These are phyloP conservation scores for Ceramica pisi DNA, from an alignment of 2,888 invertebrate genomes.

Conservation along the genomic window DNA sequence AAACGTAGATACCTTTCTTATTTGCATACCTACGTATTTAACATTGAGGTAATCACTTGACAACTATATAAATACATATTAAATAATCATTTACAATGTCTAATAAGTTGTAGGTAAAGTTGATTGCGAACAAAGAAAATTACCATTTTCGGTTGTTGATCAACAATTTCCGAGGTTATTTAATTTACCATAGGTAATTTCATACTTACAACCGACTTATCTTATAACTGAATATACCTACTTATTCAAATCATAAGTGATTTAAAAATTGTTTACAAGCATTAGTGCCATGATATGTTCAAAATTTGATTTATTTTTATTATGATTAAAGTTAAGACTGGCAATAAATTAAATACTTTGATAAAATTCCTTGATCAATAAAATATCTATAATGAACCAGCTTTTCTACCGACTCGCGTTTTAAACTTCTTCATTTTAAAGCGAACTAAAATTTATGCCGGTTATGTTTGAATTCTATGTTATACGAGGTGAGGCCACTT, in stretches of 20 bases:
- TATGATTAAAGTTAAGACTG: not conserved
- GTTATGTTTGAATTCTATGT: too few species aligned
- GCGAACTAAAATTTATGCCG: not conserved
- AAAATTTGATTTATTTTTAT: not conserved
- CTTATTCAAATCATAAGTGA: slow-evolving; percentile 31
- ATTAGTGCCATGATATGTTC: not conserved
- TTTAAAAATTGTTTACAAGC: not conserved
- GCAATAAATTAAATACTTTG: not conserved
- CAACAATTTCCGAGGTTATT: slow-evolving; percentile 23
- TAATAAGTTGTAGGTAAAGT: slow-evolving; percentile 28
- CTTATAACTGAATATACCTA: slow-evolving; percentile 8
- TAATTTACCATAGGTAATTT: slow-evolving; percentile 16
- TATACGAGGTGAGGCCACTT: not conserved
- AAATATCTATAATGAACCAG: not conserved
- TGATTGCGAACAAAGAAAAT: slow-evolving; percentile 46
- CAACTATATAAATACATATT: slow-evolving; percentile 28
- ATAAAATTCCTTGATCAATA: not conserved
- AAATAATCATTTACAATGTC: slow-evolving; percentile 21
- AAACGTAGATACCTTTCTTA: slow-evolving; percentile 1
- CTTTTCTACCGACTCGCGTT: not conserved
- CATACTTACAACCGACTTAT: slow-evolving; percentile 25
- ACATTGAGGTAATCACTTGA: slow-evolving; percentile 39
- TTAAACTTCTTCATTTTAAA: slow-evolving; percentile 1
- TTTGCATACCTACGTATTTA: slow-evolving; percentile 13
- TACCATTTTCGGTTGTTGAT: slow-evolving; percentile 43